Percentiles rank a stretch among this genome's conserved stretches.
Conservation (phyloP, 2,113 vertebrate species). For the Clarias gariepinus region DNA sequence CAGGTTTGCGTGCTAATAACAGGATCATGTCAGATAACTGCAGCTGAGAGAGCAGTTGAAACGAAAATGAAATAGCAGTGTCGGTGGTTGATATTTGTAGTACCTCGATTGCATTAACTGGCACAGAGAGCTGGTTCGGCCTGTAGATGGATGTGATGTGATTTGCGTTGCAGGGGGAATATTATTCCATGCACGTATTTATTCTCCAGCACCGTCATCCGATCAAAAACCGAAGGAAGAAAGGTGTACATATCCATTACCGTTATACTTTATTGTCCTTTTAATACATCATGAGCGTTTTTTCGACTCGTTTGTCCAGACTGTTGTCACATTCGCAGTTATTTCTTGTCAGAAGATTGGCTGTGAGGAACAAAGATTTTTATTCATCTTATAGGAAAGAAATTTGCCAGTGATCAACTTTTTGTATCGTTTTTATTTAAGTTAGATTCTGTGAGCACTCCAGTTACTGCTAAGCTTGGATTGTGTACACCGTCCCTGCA, state of each 20-base stretch:
- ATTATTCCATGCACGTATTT: conserved; percentile 9
- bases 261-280: too few species aligned
- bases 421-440: neutral
- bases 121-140: neutral
- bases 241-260: neutral
- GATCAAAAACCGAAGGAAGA: neutral
- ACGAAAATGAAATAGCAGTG: too few species aligned
- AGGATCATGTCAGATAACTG: neutral
- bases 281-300: neutral
- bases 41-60: neutral
- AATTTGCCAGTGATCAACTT: neutral
- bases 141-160: neutral
- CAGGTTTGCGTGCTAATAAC: neutral
- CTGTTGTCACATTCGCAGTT: neutral
- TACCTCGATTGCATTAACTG: neutral
- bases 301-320: neutral
- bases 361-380: neutral
- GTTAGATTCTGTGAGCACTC: neutral
- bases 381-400: neutral
- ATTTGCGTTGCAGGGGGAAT: conserved; percentile 1
- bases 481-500: neutral
- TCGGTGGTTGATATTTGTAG: conserved; percentile 2
- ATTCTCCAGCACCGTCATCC: neutral
- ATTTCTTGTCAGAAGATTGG: neutral
- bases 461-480: neutral